These are phyloP conservation scores for Manis javanica DNA, from an alignment of 2,797 vertebrate species.

Conservation along the genomic window DNA sequence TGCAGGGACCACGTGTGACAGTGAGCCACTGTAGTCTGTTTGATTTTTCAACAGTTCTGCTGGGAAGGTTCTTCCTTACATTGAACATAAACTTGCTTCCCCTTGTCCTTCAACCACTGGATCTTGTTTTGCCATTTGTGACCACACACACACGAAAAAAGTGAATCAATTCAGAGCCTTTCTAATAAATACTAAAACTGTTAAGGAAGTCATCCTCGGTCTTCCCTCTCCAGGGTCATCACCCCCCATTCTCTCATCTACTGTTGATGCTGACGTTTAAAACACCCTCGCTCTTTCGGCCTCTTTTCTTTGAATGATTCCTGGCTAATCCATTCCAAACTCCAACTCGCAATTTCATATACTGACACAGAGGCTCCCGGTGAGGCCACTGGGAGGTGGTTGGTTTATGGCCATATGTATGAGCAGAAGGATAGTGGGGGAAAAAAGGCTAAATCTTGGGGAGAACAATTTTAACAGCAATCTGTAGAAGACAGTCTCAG, in stretches of 20 bases:
- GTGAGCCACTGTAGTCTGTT: not conserved
- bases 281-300: not conserved
- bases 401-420: not conserved
- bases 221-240: not conserved
- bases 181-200: not conserved
- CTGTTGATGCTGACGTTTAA: not conserved
- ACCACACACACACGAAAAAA: not conserved
- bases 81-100: not conserved
- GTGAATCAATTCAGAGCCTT: not conserved
- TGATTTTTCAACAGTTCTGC: not conserved
- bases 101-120: not conserved
- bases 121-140: not conserved
- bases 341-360: not conserved
- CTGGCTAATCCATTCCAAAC: not conserved
- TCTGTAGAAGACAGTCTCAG: not conserved
- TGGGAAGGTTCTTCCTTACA: not conserved
- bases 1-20: not conserved
- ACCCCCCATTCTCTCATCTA: not conserved
- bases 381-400: not conserved
- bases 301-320: not conserved
- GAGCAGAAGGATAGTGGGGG: not conserved
- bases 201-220: not conserved
- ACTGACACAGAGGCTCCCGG: not conserved
- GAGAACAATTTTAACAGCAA: not conserved
- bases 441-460: not conserved